Percentiles rank a stretch among this genome's conserved stretches.
phyloP scores from a whole-genome alignment of 2,797 vertebrate genomes.

The Anolis apletophallus region DNA sequence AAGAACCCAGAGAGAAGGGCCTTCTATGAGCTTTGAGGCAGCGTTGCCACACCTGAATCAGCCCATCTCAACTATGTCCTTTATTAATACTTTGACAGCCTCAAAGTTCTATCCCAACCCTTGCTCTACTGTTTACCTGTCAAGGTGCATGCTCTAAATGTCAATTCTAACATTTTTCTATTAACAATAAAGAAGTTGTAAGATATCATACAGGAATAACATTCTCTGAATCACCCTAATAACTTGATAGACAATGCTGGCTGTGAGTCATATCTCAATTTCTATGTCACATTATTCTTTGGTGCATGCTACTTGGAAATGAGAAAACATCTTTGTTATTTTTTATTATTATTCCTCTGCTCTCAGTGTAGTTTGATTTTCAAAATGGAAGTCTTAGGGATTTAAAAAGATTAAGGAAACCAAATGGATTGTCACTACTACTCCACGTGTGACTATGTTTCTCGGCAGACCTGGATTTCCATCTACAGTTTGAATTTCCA shows the following conservation, averaged over 20 bases:
- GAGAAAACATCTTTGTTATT: not conserved
- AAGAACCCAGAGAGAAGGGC: no score
- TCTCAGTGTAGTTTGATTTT: constrained; percentile 13
- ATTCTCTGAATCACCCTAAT: not conserved
- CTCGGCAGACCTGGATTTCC: not conserved
- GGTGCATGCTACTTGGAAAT: not conserved
- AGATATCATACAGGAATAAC: not conserved
- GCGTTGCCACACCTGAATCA: no score
- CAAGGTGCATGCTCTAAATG: not conserved
- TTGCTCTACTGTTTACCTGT: no score
- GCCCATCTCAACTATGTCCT: no score
- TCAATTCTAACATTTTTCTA: not conserved
- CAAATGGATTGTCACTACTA: constrained; percentile 20
- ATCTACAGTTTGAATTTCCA: not conserved
- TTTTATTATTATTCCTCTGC: not conserved
- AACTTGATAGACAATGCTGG: not conserved
- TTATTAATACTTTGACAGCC: no score
- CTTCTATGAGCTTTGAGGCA: no score
- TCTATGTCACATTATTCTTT: not conserved
- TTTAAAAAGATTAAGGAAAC: constrained; percentile 38
- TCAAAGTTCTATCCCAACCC: no score
- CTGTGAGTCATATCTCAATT: not conserved
- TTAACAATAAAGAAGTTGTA: not conserved
- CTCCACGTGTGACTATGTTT: not conserved
- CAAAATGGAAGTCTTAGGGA: constrained; percentile 7